Conservation (phyloP, 2,888 invertebrate species). For the Hirudinaria manillensis region DNA sequence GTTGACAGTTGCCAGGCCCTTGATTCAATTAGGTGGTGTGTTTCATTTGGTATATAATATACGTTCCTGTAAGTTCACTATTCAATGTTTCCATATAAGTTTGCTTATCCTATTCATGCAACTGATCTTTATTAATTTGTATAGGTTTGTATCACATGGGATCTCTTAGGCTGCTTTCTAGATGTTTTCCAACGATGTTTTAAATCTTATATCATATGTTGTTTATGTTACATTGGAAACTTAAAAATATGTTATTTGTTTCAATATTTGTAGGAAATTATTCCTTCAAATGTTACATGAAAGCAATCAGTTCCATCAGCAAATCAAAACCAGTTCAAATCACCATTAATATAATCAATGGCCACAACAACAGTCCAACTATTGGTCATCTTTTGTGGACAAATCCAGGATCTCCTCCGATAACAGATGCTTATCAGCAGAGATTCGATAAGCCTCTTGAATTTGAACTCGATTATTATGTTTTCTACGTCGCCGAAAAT, state of each 20-base stretch:
- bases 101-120: no score
- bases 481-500: neutral
- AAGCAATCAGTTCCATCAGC: neutral
- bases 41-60: neutral
- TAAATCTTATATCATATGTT: no score
- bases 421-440: neutral
- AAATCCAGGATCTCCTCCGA: neutral
- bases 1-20: neutral
- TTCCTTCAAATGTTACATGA: neutral
- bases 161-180: no score
- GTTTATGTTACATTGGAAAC: neutral
- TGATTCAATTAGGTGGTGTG: neutral
- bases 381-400: neutral
- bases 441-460: neutral
- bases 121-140: no score
- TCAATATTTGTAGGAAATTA: neutral
- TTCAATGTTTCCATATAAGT: no score
- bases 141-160: no score
- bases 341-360: no score
- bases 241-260: neutral
- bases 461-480: slow-evolving; percentile 6
- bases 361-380: no score
- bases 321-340: neutral
- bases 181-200: no score
- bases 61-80: no score